phyloP scores from a whole-genome alignment of 2,113 vertebrate genomes.

The Podarcis raffonei region DNA sequence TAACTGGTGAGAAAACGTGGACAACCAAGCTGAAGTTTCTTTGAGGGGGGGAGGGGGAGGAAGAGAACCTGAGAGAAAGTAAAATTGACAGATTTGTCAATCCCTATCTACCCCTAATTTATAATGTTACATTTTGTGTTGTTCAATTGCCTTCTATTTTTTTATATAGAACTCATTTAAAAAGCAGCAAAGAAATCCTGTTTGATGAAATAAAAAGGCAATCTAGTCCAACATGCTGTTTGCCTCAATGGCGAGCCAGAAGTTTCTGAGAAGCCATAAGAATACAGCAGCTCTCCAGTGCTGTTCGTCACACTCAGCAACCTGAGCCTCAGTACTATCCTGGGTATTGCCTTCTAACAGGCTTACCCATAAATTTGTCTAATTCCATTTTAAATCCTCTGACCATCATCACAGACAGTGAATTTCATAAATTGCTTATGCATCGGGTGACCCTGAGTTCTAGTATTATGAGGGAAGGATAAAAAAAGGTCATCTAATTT shows the following conservation, averaged over 20 bases:
- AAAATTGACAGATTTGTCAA: too few species aligned
- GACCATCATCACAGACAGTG: neutral
- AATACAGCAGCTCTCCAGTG: too few species aligned
- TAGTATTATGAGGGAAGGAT: neutral
- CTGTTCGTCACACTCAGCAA: too few species aligned
- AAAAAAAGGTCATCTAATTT: neutral
- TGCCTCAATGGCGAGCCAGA: neutral
- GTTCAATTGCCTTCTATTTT: neutral
- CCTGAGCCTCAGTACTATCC: too few species aligned
- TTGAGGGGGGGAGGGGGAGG: too few species aligned
- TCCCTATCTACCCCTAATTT: neutral
- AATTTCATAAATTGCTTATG: neutral
- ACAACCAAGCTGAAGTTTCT: too few species aligned
- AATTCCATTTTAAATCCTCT: neutral
- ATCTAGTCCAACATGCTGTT: neutral
- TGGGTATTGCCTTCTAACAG: neutral
- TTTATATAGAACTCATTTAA: neutral
- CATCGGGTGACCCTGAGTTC: neutral
- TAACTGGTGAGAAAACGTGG: too few species aligned
- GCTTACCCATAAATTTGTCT: neutral
- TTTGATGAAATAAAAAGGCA: neutral
- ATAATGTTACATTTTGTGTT: neutral
- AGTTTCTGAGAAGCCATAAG: too few species aligned
- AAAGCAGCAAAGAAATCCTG: neutral
- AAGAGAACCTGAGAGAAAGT: too few species aligned